Conservation (phyloP, 2,888 invertebrate species). For the Calliphora vomitoria region DNA sequence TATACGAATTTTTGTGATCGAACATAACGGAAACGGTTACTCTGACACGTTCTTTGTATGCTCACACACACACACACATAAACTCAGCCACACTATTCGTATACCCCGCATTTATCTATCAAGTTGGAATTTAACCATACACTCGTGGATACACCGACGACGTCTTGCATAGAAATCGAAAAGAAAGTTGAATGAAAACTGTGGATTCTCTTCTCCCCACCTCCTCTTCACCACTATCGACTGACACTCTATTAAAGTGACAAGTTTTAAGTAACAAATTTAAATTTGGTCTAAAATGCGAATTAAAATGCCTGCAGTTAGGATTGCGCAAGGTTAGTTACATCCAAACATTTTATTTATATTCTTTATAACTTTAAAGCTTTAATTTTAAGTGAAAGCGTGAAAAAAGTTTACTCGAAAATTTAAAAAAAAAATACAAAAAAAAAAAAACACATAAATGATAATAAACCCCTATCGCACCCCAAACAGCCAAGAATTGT, state of each 20-base stretch:
- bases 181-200: constrained; percentile 49
- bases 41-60: neutral
- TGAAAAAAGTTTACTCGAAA: neutral
- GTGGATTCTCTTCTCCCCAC: constrained; percentile 19
- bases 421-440: constrained; percentile 1
- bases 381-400: constrained; percentile 46
- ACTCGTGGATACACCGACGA: constrained; percentile 30
- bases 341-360: neutral
- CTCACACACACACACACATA: neutral
- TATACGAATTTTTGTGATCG: neutral
- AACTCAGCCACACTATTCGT: neutral
- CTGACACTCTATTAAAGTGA: constrained; percentile 56
- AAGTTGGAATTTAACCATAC: constrained; percentile 34
- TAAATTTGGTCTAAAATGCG: constrained; percentile 89
- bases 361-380: neutral
- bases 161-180: constrained; percentile 41
- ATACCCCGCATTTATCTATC: neutral
- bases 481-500: neutral
- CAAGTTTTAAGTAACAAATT: constrained; percentile 51
- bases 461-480: neutral
- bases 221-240: constrained; percentile 8
- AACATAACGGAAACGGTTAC: neutral
- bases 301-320: constrained; percentile 98
- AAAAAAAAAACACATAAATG: neutral
- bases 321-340: constrained; percentile 96